A percentile compares a stretch with the other conserved stretches of the same genome.
phyloP scores from a whole-genome alignment of 2,888 invertebrate genomes.

The Erebia aethiops region DNA sequence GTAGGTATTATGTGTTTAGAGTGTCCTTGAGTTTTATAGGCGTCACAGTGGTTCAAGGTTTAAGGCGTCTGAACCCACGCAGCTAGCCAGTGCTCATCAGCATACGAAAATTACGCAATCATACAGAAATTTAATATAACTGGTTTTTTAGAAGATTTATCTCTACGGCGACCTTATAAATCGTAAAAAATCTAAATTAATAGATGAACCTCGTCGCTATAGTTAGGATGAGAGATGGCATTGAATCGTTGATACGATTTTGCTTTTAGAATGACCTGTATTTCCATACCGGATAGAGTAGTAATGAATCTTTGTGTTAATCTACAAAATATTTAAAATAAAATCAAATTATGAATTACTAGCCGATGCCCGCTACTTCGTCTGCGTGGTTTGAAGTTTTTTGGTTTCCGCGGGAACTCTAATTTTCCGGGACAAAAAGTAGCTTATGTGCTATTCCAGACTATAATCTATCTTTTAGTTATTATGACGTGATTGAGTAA shows the following conservation, averaged over 20 bases:
- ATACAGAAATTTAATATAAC: slow-evolving; percentile 55
- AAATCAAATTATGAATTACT: background rate
- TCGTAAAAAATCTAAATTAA: slow-evolving; percentile 40
- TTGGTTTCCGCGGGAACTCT: too few species aligned
- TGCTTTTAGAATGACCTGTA: slow-evolving; percentile 12
- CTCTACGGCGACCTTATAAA: slow-evolving; percentile 52
- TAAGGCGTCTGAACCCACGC: slow-evolving; percentile 59
- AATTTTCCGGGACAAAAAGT: too few species aligned
- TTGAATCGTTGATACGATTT: slow-evolving; percentile 17
- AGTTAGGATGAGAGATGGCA: slow-evolving; percentile 23
- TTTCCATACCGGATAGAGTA: background rate
- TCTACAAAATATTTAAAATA: background rate
- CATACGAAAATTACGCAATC: slow-evolving; percentile 59
- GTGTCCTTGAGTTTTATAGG: slow-evolving; percentile 71
- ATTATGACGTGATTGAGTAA: too few species aligned
- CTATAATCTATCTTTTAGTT: too few species aligned
- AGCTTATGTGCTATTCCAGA: too few species aligned
- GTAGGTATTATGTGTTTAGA: slow-evolving; percentile 23
- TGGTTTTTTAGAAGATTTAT: slow-evolving; percentile 59
- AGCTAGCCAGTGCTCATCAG: slow-evolving; percentile 54
- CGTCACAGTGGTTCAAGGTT: slow-evolving; percentile 56
- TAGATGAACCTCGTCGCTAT: slow-evolving; percentile 33
- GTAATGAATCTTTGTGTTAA: background rate
- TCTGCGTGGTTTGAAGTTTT: too few species aligned
- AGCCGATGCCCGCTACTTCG: too few species aligned